These are phyloP conservation scores for Andricus grossulariae DNA, from an alignment of 1,140 invertebrate genomes.

Conservation along the genomic window DNA sequence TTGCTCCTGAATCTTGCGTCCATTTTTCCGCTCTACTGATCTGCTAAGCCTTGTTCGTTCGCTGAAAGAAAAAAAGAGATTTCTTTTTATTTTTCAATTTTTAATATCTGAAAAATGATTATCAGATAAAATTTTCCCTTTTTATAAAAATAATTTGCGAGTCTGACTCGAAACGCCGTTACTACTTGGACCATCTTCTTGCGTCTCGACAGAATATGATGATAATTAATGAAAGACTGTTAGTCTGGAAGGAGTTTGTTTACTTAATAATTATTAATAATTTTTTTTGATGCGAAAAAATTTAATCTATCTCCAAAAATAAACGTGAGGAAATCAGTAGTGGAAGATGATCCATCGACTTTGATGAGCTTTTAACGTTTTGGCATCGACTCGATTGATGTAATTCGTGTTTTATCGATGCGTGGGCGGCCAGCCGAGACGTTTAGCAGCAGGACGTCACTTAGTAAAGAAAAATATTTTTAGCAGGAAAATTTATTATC, in stretches of 20 bases:
- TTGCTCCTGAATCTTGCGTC: conserved; percentile 92
- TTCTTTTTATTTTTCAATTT: not conserved
- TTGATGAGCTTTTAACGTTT: conserved; percentile 15
- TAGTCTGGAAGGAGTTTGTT: too few species aligned
- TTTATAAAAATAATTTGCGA: too few species aligned
- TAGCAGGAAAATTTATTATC: conserved; percentile 15
- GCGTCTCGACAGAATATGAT: too few species aligned
- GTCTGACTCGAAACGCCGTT: too few species aligned
- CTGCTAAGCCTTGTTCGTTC: conserved; percentile 80
- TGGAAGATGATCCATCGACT: not conserved
- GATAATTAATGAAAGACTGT: too few species aligned
- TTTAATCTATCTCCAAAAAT: too few species aligned
- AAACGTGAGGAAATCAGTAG: too few species aligned
- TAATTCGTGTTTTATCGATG: conserved; percentile 11
- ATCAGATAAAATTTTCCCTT: too few species aligned
- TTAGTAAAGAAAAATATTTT: conserved; percentile 16
- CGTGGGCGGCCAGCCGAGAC: not conserved
- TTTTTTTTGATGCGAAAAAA: too few species aligned
- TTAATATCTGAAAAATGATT: not conserved
- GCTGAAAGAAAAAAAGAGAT: conserved; percentile 73
- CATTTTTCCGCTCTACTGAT: conserved; percentile 78
- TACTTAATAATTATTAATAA: too few species aligned
- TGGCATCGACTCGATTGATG: conserved; percentile 13
- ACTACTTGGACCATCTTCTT: too few species aligned
- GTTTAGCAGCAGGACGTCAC: not conserved